phyloP scores from a whole-genome alignment of 2,888 invertebrate species.

The Polydrusus pterygomalis region DNA sequence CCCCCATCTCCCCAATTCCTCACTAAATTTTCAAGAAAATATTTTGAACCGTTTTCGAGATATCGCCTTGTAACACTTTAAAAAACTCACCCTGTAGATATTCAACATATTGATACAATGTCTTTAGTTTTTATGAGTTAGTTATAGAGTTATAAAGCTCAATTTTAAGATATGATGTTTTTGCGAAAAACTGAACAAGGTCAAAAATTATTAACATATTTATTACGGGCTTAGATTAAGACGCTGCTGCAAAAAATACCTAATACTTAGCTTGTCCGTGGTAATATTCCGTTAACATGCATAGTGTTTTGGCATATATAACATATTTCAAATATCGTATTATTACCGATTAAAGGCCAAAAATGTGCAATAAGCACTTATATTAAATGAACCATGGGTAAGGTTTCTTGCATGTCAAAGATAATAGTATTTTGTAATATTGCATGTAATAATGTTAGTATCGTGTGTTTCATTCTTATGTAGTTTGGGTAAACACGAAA shows the following conservation, averaged over 20 bases:
- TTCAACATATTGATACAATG: too few relatives aligned
- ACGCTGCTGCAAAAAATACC: background rate
- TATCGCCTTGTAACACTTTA: too few relatives aligned
- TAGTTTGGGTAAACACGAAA: constrained; percentile 13
- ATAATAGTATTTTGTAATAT: constrained; percentile 33
- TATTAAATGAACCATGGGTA: constrained; percentile 22
- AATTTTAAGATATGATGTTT: too few relatives aligned
- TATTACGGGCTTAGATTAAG: constrained; percentile 4
- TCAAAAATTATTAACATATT: constrained; percentile 4
- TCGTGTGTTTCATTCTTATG: constrained; percentile 22
- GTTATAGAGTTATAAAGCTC: too few relatives aligned
- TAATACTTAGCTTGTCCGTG: background rate
- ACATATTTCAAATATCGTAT: too few relatives aligned
- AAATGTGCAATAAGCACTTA: constrained; percentile 27
- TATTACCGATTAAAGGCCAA: background rate
- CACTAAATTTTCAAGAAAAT: too few relatives aligned
- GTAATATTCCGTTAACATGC: constrained; percentile 6
- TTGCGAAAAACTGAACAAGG: background rate
- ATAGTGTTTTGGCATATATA: background rate
- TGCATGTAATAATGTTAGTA: constrained; percentile 26
- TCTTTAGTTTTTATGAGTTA: too few relatives aligned
- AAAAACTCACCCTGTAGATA: too few relatives aligned
- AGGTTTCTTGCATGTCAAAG: constrained; percentile 31
- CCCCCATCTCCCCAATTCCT: too few relatives aligned
- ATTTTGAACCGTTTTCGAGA: too few relatives aligned